Evolutionary conservation across 2,888 invertebrate genomes (phyloP).

Genomic region (Oligia strigilis): DNA sequence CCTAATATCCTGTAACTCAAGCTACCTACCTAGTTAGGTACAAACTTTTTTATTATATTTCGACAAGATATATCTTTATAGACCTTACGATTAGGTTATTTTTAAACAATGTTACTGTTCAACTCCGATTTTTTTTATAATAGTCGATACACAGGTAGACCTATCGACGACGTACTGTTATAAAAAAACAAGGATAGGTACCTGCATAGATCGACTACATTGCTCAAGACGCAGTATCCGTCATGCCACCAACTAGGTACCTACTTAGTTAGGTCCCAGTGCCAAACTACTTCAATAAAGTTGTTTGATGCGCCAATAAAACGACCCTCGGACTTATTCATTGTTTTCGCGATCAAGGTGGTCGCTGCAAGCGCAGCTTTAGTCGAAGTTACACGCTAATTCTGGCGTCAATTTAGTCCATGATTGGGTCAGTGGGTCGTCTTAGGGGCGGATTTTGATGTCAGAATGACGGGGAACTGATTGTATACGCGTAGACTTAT

Average conservation of each 20-base stretch:
- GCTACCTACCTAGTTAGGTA: not conserved
- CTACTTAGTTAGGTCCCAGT: not conserved
- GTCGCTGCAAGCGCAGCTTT: constrained; percentile 2
- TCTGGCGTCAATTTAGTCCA: too few species aligned
- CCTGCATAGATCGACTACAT: not conserved
- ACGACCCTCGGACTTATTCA: not conserved
- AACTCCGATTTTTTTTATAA: not conserved
- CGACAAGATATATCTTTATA: not conserved
- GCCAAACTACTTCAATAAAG: not conserved
- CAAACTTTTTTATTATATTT: not conserved
- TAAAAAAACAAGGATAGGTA: not conserved
- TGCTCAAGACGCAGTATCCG: not conserved
- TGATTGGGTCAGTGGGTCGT: too few species aligned
- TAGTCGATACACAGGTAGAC: not conserved
- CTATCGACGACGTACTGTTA: not conserved
- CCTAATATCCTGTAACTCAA: not conserved
- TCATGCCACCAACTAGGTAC: not conserved
- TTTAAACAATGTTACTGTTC: not conserved
- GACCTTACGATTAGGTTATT: not conserved
- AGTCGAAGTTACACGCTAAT: too few species aligned
- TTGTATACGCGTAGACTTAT: too few species aligned
- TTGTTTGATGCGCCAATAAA: not conserved
- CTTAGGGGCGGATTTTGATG: too few species aligned
- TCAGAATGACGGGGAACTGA: too few species aligned
- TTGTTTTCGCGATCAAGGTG: not conserved